Conservation (phyloP, 2,888 invertebrate species). For the Oxytorus armatus region DNA sequence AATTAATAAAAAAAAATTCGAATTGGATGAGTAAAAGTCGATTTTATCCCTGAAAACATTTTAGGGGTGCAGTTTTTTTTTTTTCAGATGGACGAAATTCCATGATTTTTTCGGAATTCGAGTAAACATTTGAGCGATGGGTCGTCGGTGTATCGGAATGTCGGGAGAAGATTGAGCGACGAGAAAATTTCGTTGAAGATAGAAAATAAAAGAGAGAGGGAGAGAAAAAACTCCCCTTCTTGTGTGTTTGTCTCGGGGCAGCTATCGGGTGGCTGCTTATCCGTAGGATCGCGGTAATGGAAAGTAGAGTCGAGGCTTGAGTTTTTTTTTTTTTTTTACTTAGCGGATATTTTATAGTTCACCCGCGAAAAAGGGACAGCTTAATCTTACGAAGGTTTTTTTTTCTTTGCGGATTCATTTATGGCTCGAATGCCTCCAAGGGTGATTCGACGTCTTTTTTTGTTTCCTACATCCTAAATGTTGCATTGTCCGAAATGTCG, state of each 20-base stretch:
- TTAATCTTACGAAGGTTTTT: slow-evolving; percentile 78
- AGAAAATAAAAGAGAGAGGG: slow-evolving; percentile 27
- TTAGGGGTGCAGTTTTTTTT: too few species aligned
- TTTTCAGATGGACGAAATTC: too few species aligned
- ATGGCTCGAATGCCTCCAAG: not conserved
- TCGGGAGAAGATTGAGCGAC: slow-evolving; percentile 52
- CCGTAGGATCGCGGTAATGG: slow-evolving; percentile 79
- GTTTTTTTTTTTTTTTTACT: slow-evolving; percentile 66
- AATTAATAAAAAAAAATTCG: too few species aligned
- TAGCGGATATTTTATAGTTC: slow-evolving; percentile 78
- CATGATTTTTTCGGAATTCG: not conserved
- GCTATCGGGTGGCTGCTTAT: slow-evolving; percentile 76
- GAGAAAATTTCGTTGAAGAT: slow-evolving; percentile 41
- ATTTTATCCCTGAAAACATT: too few species aligned
- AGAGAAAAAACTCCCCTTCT: slow-evolving; percentile 33
- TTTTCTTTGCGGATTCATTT: slow-evolving; percentile 52
- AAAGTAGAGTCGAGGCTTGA: slow-evolving; percentile 70
- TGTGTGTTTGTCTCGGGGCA: slow-evolving; percentile 52
- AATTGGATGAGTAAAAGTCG: too few species aligned
- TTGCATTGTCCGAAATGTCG: too few species aligned
- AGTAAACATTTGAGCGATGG: slow-evolving; percentile 20
- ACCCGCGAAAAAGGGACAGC: slow-evolving; percentile 76
- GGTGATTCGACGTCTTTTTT: too few species aligned
- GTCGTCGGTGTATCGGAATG: slow-evolving; percentile 54
- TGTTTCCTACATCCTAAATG: too few species aligned